A percentile compares a stretch with the other conserved stretches of the same genome.
Conservation (phyloP, 2,113 vertebrate genomes). For the Pleuronectes platessa region DNA sequence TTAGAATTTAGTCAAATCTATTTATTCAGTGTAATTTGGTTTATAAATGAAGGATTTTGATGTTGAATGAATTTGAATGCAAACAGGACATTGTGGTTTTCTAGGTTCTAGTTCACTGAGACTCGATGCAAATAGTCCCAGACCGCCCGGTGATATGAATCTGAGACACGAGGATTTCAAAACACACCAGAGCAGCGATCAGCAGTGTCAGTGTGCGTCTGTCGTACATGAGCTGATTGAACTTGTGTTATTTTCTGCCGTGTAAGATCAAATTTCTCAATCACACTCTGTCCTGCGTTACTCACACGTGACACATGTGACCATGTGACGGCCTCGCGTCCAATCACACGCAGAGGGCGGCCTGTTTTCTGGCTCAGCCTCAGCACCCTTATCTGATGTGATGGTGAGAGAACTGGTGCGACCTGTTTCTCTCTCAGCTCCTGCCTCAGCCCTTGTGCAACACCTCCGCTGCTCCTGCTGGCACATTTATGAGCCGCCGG, state of each 20-base stretch:
- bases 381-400: constrained; percentile 40
- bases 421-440: constrained; percentile 60
- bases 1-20: not conserved
- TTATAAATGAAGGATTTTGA: constrained; percentile 1
- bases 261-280: too few relatives aligned
- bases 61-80: not conserved
- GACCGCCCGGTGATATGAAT: constrained; percentile 29
- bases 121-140: constrained; percentile 7
- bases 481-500: not conserved
- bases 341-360: constrained; percentile 18
- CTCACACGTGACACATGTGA: not conserved
- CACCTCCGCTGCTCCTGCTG: constrained; percentile 5
- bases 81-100: not conserved
- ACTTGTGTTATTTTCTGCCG: not conserved
- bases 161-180: constrained; percentile 22
- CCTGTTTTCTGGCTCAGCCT: constrained; percentile 20
- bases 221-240: not conserved
- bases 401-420: constrained; percentile 41
- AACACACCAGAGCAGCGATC: not conserved
- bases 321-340: not conserved
- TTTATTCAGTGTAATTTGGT: constrained; percentile 9
- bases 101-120: not conserved
- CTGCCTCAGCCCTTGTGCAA: constrained; percentile 30
- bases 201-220: not conserved
- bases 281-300: not conserved